A percentile compares a stretch with the other conserved stretches of the same genome.
phyloP scores from a whole-genome alignment of 2,797 vertebrate genomes.

The Manis pentadactyla region DNA sequence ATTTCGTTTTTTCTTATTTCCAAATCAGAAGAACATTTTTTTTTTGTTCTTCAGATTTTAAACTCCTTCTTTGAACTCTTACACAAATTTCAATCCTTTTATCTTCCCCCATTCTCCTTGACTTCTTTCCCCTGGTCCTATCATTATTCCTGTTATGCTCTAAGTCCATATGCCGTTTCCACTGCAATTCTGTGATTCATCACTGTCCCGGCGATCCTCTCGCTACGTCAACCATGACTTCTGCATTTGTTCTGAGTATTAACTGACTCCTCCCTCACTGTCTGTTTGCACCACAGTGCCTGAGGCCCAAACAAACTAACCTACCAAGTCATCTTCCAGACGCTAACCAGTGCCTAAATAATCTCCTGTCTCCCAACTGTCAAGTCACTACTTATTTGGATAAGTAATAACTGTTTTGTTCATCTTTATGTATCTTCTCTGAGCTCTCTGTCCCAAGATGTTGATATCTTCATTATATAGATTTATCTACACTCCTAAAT shows the following conservation, averaged over 20 bases:
- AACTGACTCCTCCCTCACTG: neutral
- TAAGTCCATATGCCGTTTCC: neutral
- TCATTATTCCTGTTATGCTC: neutral
- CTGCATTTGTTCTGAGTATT: constrained; percentile 6
- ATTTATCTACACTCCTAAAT: neutral
- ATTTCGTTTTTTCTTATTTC: neutral
- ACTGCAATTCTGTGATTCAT: neutral
- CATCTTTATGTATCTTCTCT: neutral
- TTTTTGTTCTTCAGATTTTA: neutral
- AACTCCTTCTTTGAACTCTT: neutral
- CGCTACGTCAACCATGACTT: constrained; percentile 14
- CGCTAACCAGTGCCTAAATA: neutral
- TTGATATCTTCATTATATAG: neutral
- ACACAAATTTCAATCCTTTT: neutral
- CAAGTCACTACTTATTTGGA: neutral
- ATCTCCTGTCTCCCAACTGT: neutral
- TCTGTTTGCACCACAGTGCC: neutral
- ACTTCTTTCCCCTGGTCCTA: neutral
- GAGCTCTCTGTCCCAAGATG: neutral
- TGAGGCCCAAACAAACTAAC: neutral
- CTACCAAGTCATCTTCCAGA: neutral
- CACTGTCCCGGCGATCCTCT: neutral
- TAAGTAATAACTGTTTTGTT: neutral
- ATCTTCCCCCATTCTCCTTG: neutral
- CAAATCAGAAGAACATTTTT: neutral